Evolutionary conservation across 2,113 vertebrate species (phyloP).

Genomic region (Plotosus lineatus): DNA sequence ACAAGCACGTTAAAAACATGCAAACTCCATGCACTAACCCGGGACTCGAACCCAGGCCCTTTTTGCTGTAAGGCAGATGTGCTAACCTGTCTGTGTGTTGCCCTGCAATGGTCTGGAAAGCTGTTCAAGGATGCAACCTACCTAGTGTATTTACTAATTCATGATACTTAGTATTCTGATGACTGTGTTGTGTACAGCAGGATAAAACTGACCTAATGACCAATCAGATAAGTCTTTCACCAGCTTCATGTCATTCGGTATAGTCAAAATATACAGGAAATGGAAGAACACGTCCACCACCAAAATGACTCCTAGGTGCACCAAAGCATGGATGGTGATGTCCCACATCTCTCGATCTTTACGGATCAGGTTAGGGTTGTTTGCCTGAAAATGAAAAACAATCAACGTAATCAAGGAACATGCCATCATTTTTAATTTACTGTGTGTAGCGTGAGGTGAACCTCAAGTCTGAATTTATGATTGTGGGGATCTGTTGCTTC

Average conservation of each 20-base stretch:
- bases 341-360: conserved; percentile 86
- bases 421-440: no score
- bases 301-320: conserved; percentile 77
- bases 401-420: neutral
- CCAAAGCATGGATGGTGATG: conserved; percentile 79
- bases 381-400: conserved; percentile 73
- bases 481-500: neutral
- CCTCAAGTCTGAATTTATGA: neutral
- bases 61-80: no score
- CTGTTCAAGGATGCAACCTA: no score
- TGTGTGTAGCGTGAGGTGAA: neutral
- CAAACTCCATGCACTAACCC: no score
- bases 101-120: no score
- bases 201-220: conserved; percentile 81
- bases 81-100: no score
- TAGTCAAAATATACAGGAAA: conserved; percentile 96
- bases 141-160: neutral
- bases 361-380: conserved; percentile 75
- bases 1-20: no score
- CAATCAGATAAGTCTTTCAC: conserved; percentile 85
- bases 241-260: conserved; percentile 89
- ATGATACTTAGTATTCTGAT: neutral
- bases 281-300: conserved; percentile 92
- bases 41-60: no score
- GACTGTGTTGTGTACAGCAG: neutral